phyloP scores from a whole-genome alignment of 2,113 vertebrate genomes.

The Corythoichthys intestinalis region DNA sequence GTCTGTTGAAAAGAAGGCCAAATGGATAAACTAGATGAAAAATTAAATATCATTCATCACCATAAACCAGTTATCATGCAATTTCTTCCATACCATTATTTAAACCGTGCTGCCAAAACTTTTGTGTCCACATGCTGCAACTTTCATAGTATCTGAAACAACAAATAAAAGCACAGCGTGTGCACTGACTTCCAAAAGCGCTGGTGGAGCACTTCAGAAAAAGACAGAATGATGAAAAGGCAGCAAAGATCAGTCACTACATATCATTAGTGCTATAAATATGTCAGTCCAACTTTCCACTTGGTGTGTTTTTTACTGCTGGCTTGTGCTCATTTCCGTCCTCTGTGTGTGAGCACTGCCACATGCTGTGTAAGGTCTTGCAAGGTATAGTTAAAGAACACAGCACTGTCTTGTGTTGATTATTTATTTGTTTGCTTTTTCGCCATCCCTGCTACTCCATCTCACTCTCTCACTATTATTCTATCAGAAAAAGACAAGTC shows the following conservation, averaged over 20 bases:
- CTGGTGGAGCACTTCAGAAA: conserved; percentile 37
- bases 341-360: conserved; percentile 37
- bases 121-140: conserved; percentile 15
- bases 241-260: conserved; percentile 51
- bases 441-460: conserved; percentile 21
- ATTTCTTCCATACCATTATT: conserved; percentile 16
- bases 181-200: conserved; percentile 6
- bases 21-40: neutral
- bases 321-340: conserved; percentile 40
- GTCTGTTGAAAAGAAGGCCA: neutral
- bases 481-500: conserved; percentile 17
- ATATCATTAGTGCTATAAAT: conserved; percentile 61
- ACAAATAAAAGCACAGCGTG: conserved; percentile 8
- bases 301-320: conserved; percentile 23
- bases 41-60: neutral
- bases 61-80: neutral
- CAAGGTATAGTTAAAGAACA: conserved; percentile 55
- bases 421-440: conserved; percentile 28
- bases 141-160: conserved; percentile 3
- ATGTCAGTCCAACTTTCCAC: conserved; percentile 30
- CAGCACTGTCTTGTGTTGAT: conserved; percentile 41
- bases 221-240: conserved; percentile 42
- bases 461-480: conserved; percentile 41
- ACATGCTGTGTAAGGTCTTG: conserved; percentile 49
- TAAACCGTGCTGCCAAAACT: conserved; percentile 23